phyloP scores from a whole-genome alignment of 2,797 vertebrate species.

The Triplophysa bombifrons region DNA sequence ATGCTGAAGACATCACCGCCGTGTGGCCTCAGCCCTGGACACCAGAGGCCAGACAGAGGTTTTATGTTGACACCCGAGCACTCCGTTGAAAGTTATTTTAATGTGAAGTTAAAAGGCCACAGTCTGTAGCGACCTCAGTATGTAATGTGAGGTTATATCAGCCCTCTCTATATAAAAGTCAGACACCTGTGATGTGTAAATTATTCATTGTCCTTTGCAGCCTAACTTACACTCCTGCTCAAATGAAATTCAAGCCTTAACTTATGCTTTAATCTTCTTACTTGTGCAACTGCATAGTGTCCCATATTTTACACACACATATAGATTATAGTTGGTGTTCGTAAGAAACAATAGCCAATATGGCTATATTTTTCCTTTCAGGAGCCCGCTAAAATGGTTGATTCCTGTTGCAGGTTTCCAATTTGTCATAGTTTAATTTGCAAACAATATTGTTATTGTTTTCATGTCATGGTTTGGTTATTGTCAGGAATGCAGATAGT shows the following conservation, averaged over 20 bases:
- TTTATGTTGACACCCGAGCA: constrained; percentile 4
- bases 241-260: constrained; percentile 4
- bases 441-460: too few relatives aligned
- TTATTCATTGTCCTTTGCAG: constrained; percentile 39
- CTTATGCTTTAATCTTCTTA: neutral
- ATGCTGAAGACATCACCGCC: constrained; percentile 16
- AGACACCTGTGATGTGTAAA: constrained; percentile 34
- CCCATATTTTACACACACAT: too few relatives aligned
- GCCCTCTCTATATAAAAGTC: constrained; percentile 9
- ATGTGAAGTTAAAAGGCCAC: neutral
- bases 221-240: constrained; percentile 1
- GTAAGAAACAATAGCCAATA: too few relatives aligned
- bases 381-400: too few relatives aligned
- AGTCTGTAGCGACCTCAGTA: neutral
- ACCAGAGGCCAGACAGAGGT: neutral
- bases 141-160: neutral
- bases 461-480: too few relatives aligned
- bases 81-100: constrained; percentile 10
- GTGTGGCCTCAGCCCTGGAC: neutral
- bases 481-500: too few relatives aligned
- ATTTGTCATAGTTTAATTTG: too few relatives aligned
- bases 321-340: too few relatives aligned
- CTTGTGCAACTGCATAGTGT: too few relatives aligned
- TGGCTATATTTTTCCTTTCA: too few relatives aligned
- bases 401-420: too few relatives aligned